Evolutionary conservation across 2,888 invertebrate genomes (phyloP).

Genomic region (Seira ritae): DNA sequence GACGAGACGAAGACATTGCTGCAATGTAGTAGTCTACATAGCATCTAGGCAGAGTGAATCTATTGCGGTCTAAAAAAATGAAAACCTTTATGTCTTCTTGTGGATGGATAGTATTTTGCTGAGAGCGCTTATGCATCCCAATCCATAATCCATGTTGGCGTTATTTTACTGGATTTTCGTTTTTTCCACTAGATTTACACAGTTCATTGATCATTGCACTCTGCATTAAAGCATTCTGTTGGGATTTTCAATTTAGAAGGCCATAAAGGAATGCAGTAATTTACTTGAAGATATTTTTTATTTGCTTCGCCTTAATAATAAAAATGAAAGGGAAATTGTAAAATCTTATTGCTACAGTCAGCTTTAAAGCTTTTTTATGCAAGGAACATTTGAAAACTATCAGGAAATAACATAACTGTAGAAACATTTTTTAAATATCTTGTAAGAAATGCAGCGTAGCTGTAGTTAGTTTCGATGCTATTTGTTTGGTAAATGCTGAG

Average conservation of each 20-base stretch:
- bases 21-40: too few species aligned
- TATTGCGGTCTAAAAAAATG: conserved; percentile 10
- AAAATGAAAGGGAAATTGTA: conserved; percentile 1
- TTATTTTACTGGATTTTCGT: neutral
- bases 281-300: conserved; percentile 39
- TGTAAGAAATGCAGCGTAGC: neutral
- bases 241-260: conserved; percentile 30
- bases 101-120: conserved; percentile 11
- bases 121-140: neutral
- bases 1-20: too few species aligned
- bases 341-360: conserved; percentile 6
- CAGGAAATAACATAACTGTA: neutral
- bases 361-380: conserved; percentile 1
- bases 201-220: conserved; percentile 57
- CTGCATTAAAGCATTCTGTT: conserved; percentile 33
- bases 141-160: neutral
- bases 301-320: conserved; percentile 29
- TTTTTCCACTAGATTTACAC: conserved; percentile 44
- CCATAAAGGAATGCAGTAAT: conserved; percentile 42
- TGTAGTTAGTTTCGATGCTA: conserved; percentile 11
- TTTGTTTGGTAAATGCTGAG: neutral
- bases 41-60: conserved; percentile 30
- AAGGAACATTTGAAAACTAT: neutral
- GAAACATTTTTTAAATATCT: neutral
- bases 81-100: neutral